Conservation (phyloP, 2,113 vertebrate genomes). For the Tragulus kanchil region DNA sequence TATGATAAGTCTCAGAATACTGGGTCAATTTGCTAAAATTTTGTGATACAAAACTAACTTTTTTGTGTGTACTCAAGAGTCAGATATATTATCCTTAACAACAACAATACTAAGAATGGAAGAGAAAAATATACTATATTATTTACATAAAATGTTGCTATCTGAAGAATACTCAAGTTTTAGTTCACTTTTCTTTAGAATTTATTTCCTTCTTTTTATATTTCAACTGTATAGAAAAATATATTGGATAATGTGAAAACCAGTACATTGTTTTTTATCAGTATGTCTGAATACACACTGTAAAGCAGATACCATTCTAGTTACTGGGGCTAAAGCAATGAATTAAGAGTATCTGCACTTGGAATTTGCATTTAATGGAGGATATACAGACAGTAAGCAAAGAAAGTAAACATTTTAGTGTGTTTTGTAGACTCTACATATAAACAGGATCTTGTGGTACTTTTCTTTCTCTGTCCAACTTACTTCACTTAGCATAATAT, state of each 20-base stretch:
- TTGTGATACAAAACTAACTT: constrained; percentile 1
- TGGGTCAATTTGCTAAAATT: neutral
- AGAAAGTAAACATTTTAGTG: neutral
- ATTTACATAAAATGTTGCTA: neutral
- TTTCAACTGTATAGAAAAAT: neutral
- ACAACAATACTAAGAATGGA: neutral
- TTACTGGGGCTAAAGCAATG: neutral
- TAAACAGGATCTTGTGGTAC: neutral
- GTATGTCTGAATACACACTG: neutral
- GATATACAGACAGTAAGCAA: neutral
- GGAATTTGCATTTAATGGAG: neutral
- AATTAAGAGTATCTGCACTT: neutral
- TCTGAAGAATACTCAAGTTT: neutral
- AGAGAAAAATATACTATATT: neutral
- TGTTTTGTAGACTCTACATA: neutral
- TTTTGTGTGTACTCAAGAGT: neutral
- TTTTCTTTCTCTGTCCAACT: neutral
- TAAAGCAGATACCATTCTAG: neutral
- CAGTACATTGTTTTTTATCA: neutral
- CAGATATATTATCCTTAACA: neutral
- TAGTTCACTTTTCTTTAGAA: neutral
- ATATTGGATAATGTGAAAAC: neutral
- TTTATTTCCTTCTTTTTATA: constrained; percentile 34
- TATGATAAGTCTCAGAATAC: neutral
- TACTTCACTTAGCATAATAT: neutral